These are phyloP conservation scores for Ceyx melanurus DNA, from an alignment of 2,113 vertebrate species.

Conservation along the genomic window DNA sequence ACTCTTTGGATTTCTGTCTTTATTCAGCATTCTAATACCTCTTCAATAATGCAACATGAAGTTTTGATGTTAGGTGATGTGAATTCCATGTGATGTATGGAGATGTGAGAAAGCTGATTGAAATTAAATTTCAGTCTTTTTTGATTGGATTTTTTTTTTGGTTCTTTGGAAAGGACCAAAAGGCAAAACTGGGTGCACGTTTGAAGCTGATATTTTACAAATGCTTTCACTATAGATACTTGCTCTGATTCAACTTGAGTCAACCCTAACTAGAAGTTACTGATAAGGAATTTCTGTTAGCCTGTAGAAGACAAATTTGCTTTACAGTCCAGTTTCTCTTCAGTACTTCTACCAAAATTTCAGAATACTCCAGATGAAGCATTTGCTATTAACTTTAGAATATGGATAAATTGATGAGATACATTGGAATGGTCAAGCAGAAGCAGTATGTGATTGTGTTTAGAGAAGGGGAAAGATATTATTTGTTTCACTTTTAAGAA, in stretches of 20 bases:
- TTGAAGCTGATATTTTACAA: not conserved
- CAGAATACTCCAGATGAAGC: not conserved
- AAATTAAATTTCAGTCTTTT: not conserved
- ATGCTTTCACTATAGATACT: not conserved
- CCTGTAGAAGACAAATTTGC: not conserved
- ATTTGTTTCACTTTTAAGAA: not conserved
- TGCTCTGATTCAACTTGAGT: not conserved
- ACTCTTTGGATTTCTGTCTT: not conserved
- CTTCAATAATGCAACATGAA: not conserved
- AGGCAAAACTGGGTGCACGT: not conserved
- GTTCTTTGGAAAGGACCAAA: not conserved
- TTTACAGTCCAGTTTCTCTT: not conserved
- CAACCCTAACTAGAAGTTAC: not conserved
- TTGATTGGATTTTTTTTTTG: not conserved
- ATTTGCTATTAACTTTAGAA: not conserved
- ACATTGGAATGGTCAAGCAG: not conserved
- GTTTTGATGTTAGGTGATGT: not conserved
- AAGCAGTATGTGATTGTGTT: not conserved
- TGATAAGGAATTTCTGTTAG: not conserved
- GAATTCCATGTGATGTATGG: not conserved
- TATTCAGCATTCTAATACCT: not conserved
- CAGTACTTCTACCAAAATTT: not conserved
- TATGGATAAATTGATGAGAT: rapidly evolving
- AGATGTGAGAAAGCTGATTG: not conserved
- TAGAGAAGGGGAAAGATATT: not conserved